These are phyloP conservation scores for Perithous albicinctus DNA, from an alignment of 2,888 invertebrate genomes.

Conservation along the genomic window DNA sequence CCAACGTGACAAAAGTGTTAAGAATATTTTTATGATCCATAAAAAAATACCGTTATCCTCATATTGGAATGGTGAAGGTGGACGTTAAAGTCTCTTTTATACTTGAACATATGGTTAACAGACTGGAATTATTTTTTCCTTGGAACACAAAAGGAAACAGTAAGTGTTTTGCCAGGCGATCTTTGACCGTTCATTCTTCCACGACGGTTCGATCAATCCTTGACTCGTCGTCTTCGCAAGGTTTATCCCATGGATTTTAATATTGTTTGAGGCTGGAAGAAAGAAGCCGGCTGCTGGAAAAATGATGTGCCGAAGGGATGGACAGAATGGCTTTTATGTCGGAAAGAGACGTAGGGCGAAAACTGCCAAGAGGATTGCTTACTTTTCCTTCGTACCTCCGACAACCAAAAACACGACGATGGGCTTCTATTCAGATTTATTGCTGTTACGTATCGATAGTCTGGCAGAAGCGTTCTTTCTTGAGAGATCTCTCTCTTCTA, in stretches of 20 bases:
- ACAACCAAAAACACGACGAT: conserved; percentile 4
- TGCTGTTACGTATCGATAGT: conserved; percentile 61
- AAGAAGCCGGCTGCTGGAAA: neutral
- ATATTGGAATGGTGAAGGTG: neutral
- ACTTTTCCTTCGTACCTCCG: conserved; percentile 12
- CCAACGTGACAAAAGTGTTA: neutral
- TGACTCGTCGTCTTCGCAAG: conserved; percentile 25
- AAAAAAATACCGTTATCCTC: neutral
- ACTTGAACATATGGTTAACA: neutral
- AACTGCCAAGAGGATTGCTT: conserved; percentile 18
- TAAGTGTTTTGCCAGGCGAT: neutral
- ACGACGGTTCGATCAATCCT: neutral
- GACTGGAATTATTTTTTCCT: neutral
- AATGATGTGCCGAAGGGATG: conserved; percentile 16
- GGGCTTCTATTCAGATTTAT: conserved; percentile 66
- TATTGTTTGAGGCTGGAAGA: conserved; percentile 33
- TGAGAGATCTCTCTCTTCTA: neutral
- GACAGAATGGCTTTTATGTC: neutral
- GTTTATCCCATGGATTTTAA: conserved; percentile 40
- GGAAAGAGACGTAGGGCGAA: neutral
- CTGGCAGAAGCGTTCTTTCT: neutral
- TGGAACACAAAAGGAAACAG: neutral
- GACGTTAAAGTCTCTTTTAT: neutral
- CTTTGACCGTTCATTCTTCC: neutral
- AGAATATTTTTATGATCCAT: neutral